These are phyloP conservation scores for Octopus sinensis DNA, from an alignment of 1,140 invertebrate genomes.

Conservation along the genomic window DNA sequence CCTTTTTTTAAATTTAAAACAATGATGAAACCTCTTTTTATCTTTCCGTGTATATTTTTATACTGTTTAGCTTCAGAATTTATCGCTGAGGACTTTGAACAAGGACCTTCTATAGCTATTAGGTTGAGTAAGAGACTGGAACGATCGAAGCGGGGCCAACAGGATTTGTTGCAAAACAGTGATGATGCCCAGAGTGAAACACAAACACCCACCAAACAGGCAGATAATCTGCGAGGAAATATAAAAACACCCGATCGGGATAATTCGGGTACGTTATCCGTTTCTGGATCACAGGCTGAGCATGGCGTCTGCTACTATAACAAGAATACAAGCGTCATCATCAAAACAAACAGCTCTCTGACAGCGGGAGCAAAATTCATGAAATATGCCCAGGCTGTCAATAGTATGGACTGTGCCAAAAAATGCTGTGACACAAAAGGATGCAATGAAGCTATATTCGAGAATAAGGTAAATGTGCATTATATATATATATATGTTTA, in stretches of 20 bases:
- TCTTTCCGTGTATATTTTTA: no score
- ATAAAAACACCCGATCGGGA: background rate
- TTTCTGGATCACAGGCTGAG: background rate
- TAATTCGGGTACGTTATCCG: background rate
- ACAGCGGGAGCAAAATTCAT: constrained; percentile 36
- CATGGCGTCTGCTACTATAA: constrained; percentile 12
- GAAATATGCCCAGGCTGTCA: constrained; percentile 23
- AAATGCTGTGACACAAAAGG: constrained; percentile 35
- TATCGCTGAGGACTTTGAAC: no score
- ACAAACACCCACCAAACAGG: no score
- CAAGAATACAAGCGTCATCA: constrained; percentile 30
- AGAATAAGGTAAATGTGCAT: constrained; percentile 35
- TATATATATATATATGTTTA: background rate
- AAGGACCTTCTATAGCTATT: no score
- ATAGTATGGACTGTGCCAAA: constrained; percentile 30
- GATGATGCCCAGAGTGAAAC: no score
- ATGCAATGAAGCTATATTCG: constrained; percentile 44
- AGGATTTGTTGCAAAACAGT: no score
- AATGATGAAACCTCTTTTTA: no score
- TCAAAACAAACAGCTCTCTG: constrained; percentile 36
- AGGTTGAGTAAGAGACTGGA: no score
- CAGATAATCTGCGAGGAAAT: no score
- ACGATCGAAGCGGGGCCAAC: no score
- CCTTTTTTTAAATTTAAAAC: no score
- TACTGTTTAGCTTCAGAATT: no score